Conservation (phyloP, 2,113 vertebrate species). For the Xiphorhynchus elegans region DNA sequence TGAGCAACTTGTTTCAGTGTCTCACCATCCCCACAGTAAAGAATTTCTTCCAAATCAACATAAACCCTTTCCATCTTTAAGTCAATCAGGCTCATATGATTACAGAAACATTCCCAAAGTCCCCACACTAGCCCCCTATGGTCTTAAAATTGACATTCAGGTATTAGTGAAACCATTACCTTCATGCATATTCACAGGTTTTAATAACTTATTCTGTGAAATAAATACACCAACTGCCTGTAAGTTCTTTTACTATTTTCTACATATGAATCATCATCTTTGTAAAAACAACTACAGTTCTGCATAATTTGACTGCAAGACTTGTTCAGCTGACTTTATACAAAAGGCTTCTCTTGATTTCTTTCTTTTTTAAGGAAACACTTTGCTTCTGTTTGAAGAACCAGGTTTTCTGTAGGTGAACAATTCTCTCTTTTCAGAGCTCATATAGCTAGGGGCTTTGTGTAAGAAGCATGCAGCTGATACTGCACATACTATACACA, state of each 20-base stretch:
- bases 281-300: background rate
- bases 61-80: background rate
- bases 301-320: background rate
- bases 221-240: background rate
- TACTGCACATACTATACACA: background rate
- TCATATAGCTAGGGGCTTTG: background rate
- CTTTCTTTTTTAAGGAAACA: background rate
- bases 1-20: fast-evolving
- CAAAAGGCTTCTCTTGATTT: background rate
- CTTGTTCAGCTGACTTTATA: background rate
- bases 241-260: background rate
- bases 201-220: background rate
- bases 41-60: background rate
- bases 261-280: background rate
- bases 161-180: background rate
- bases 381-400: background rate
- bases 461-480: background rate
- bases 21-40: background rate
- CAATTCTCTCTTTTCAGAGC: background rate
- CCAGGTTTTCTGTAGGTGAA: background rate
- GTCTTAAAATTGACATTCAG: background rate
- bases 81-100: background rate
- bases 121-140: background rate
- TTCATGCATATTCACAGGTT: background rate
- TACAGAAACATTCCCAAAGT: background rate